Conservation (phyloP, 2,113 vertebrate genomes). For the Prionailurus bengalensis region DNA sequence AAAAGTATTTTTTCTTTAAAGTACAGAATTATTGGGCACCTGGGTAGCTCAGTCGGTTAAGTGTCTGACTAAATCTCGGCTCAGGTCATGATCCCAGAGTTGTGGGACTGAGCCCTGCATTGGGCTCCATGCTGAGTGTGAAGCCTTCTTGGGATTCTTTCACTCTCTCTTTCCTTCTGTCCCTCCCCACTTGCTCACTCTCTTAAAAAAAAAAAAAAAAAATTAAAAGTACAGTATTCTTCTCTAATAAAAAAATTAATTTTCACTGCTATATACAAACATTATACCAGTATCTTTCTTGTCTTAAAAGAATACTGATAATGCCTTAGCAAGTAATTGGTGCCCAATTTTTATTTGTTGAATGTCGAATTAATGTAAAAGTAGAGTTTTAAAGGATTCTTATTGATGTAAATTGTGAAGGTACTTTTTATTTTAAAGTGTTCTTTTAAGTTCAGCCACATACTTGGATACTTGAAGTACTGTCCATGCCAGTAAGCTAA, state of each 20-base stretch:
- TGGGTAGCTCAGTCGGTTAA: too few relatives aligned
- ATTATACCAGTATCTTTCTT: background rate
- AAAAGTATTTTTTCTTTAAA: background rate
- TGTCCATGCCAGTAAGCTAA: background rate
- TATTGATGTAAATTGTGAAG: slow-evolving; percentile 46
- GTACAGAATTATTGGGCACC: background rate
- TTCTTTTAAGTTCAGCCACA: background rate
- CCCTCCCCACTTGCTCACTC: too few relatives aligned
- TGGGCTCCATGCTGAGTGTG: too few relatives aligned
- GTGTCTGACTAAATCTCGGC: too few relatives aligned
- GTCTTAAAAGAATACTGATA: background rate
- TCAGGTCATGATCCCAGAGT: too few relatives aligned
- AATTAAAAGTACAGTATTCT: background rate
- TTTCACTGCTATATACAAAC: background rate
- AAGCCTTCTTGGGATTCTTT: too few relatives aligned
- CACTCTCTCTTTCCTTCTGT: too few relatives aligned
- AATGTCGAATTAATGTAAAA: slow-evolving; percentile 26
- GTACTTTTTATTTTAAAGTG: slow-evolving; percentile 39
- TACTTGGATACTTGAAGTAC: background rate
- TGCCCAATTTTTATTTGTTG: background rate
- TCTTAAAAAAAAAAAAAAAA: too few relatives aligned
- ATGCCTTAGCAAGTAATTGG: background rate
- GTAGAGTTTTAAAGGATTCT: background rate
- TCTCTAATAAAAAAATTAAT: slow-evolving; percentile 28
- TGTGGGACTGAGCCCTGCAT: too few relatives aligned